A percentile compares a stretch with the other conserved stretches of the same genome.
Conservation (phyloP, 2,113 vertebrate species). For the Lepidothrix coronata region DNA sequence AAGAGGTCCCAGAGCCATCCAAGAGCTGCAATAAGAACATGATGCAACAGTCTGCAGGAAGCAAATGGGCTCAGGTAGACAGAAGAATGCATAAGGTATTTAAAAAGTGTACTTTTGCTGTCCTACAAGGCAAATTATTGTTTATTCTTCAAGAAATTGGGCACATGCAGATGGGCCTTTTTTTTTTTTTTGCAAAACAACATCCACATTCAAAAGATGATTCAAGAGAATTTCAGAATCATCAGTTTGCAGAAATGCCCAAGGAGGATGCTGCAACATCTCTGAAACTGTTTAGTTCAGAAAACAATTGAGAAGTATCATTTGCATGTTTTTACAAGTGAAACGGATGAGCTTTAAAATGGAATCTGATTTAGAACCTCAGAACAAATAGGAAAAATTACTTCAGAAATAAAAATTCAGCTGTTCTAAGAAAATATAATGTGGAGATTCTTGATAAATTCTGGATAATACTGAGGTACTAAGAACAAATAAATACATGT, state of each 20-base stretch:
- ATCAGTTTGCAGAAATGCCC: not conserved
- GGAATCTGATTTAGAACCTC: not conserved
- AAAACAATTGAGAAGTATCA: constrained; percentile 8
- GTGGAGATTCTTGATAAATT: not conserved
- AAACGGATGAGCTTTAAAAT: constrained; percentile 15
- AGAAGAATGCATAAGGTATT: not conserved
- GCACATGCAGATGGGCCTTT: not conserved
- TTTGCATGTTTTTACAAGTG: constrained; percentile 40
- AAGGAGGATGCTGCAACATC: not conserved
- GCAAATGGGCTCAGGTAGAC: not conserved
- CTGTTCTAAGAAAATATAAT: not conserved
- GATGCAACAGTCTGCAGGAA: not conserved
- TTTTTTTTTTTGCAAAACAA: not conserved
- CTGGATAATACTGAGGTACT: not conserved
- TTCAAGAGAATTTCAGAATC: constrained; percentile 8
- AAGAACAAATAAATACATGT: not conserved
- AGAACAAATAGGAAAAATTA: not conserved
- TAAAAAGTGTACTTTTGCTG: not conserved
- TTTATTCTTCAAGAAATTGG: not conserved
- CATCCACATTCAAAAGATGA: not conserved
- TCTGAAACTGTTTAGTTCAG: not conserved
- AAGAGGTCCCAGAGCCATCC: not conserved
- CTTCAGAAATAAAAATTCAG: not conserved
- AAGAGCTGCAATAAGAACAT: not conserved
- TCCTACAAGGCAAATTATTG: not conserved